Base-by-base conservation (phyloP, 1,140 invertebrate genomes). In the Saccostrea echinata region DNA sequence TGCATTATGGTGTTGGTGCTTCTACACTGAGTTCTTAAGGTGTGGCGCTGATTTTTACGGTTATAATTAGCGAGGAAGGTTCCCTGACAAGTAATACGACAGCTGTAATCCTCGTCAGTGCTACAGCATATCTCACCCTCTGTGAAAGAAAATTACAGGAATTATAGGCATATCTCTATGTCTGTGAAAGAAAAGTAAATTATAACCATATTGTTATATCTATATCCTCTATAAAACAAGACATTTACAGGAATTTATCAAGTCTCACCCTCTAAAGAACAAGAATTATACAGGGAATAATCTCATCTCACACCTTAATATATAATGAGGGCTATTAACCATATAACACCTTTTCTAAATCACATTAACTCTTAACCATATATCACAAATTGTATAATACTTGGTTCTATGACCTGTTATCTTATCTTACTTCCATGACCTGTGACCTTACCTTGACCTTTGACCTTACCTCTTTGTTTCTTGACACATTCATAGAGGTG, bases 401-500 rank as follows among this genome's bases (percentile, higher is more conserved):
- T 43, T 43, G 35, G 35, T 43, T 43, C 35, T 3, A 43, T 43
- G 35, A 43, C 43, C 43, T 43, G 43, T 43, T 1, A 43, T 43
- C 43, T 43, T 43, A n/a, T 43, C 35, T 43, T 6, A 43, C 0
- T 43, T 43, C 43, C 1, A 43, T 43, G 43, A 61, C 4, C 18
- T n/a, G 16, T 30, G 27, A 76, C 68, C 12, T 76, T 61, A 21
- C 55, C n/a, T 6, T 21, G 16, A 21, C 55, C 18, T 21, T 61
- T 76, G 68, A 76, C 27, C 24, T 86, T 84, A 91, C 91, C 91
- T 90, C 90, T 87, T 86, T 92, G 90, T 83, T 88, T 91, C 30
- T 90, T 43, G 16, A 91, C 30, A 85, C 91, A 92, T 16, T 61
- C 43, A 86, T 88, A 91, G 13, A 92, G 81, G 11, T 86, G 80